Base-by-base conservation (phyloP, 2,797 vertebrate species). In the Ataeniobius toweri region DNA sequence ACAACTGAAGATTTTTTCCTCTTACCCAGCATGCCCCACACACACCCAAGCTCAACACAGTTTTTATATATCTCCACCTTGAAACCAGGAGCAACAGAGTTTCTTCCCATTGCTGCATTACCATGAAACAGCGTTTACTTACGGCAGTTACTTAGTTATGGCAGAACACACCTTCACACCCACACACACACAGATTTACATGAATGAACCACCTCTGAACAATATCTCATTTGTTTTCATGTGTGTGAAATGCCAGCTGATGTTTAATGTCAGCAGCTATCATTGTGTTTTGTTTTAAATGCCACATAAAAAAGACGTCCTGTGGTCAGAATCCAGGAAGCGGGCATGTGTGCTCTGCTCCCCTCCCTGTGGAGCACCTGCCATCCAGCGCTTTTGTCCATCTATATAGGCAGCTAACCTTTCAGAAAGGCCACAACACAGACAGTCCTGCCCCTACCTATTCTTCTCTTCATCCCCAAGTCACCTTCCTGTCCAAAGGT, bases 201-300 rank as follows among this genome's bases (percentile, higher is more conserved):
- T 59, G 6, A 61, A 8, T 36, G 28, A 2, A 18, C 28, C 4
- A 3, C 31, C 26, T 61, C 26, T 61, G 26, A 61, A 31, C 13
- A 61, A 7, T 61, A 61, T 61, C 59, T 6, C n/a, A 20, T 63
- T 63, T 63, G 28, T 36, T 63, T 63, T 63, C 51, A 55, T 75
- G 67, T 67, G 65, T 76, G 73, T 70, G 72, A 90, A 91, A 86
- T 86, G 90, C 78, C 87, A 89, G 71, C 71, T 84, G 58, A 71
- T 91, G 79, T 90, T 89, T 83, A 89, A 91, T 91, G 85, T 61
- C 83, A 80, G 87, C 77, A 79, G 67, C 67, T 70, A 50, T 85
- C 71, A 50, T 56, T 76, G 70, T 75, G 78, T 70, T 83, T 55
- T 68, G 73, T 53, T 85, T 83, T 50, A 89, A 91, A 89, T 88